Percentiles rank a stretch among this genome's conserved stretches.
These are phyloP conservation scores for Platygyra sinensis DNA, from an alignment of 64 coral and sea anemone genomes.

Conservation along the genomic window DNA sequence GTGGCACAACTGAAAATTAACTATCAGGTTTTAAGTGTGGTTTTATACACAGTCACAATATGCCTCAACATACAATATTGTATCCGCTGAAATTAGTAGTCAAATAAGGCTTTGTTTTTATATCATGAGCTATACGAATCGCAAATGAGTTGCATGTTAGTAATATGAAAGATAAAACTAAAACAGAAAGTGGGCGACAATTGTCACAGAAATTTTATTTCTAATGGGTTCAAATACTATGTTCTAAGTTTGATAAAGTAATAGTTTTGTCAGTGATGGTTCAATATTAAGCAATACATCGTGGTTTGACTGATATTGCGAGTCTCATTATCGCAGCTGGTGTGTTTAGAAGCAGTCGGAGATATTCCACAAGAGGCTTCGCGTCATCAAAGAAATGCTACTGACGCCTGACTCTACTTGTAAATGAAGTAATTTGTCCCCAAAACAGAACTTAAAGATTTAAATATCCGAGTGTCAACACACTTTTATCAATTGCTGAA, in stretches of 20 bases:
- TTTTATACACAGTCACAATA: not conserved
- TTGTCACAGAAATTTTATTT: too few relatives aligned
- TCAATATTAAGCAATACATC: not conserved
- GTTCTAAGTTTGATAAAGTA: not conserved
- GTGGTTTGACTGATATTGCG: not conserved
- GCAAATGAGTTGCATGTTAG: not conserved
- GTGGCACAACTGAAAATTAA: not conserved
- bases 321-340: not conserved
- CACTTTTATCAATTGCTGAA: not conserved
- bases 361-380: not conserved
- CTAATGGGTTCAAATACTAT: not conserved
- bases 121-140: not conserved
- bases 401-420: not conserved
- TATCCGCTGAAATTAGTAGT: not conserved
- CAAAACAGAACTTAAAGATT: not conserved
- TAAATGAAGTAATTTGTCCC: slow-evolving; percentile 1
- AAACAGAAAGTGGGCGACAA: not conserved
- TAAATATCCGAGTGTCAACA: not conserved
- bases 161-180: not conserved
- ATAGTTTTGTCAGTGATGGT: not conserved
- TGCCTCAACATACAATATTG: not conserved
- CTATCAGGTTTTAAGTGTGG: not conserved
- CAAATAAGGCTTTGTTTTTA: not conserved
- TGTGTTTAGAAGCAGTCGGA: not conserved
- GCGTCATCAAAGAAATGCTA: slow-evolving; percentile 23